Conservation (phyloP, 2,797 vertebrate genomes). For the Protosalanx chinensis region DNA sequence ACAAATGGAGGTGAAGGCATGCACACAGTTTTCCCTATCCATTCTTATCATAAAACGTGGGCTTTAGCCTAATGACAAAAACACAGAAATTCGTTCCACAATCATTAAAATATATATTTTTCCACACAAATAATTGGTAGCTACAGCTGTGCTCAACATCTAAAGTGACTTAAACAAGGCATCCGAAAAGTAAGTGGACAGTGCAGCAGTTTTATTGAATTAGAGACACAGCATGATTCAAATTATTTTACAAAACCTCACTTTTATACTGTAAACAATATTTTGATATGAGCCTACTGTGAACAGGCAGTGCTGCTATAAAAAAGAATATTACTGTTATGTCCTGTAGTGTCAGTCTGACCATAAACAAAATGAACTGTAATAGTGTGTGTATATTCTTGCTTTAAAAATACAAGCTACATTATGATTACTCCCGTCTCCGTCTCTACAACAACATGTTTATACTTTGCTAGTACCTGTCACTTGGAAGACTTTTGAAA, state of each 20-base stretch:
- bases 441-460: not conserved
- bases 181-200: not conserved
- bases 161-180: not conserved
- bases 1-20: not conserved
- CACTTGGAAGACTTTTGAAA: not conserved
- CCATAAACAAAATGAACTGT: not conserved
- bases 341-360: not conserved
- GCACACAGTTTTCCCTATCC: not conserved
- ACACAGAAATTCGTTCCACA: not conserved
- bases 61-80: not conserved
- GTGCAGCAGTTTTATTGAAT: not conserved
- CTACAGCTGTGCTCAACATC: slow-evolving; percentile 6
- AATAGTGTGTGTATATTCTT: not conserved
- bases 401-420: not conserved
- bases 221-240: not conserved
- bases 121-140: not conserved
- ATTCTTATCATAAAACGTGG: not conserved
- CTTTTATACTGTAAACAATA: slow-evolving; percentile 3
- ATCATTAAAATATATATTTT: not conserved
- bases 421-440: not conserved
- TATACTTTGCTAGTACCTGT: not conserved
- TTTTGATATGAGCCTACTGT: not conserved
- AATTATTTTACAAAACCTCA: not conserved
- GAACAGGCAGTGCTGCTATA: not conserved
- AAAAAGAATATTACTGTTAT: not conserved